These are phyloP conservation scores for Pangasius krempfi DNA, from an alignment of 2,797 vertebrate species.

Conservation along the genomic window DNA sequence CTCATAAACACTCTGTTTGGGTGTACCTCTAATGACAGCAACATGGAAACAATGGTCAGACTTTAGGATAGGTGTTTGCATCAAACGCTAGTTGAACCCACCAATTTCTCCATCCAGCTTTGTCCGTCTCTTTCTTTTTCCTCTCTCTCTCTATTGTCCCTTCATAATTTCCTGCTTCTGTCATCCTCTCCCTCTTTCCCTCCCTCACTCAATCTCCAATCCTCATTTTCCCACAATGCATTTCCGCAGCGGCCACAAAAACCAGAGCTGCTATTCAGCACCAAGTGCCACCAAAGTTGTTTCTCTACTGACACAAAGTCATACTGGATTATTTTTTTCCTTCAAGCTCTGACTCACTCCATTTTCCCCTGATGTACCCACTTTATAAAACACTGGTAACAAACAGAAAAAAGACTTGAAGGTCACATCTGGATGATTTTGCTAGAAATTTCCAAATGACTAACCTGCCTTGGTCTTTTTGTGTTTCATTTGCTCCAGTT, in stretches of 20 bases:
- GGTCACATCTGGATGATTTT: constrained; percentile 33
- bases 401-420: constrained; percentile 14
- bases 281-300: constrained; percentile 34
- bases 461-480: not conserved
- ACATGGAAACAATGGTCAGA: not conserved
- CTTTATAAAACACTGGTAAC: constrained; percentile 27
- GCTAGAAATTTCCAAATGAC: constrained; percentile 28
- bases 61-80: not conserved
- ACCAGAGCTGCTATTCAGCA: constrained; percentile 31
- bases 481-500: not conserved
- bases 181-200: not conserved
- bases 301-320: constrained; percentile 43
- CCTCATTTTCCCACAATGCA: constrained; percentile 37
- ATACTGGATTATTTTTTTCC: constrained; percentile 13
- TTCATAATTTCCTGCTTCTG: constrained; percentile 4
- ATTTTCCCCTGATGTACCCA: constrained; percentile 14
- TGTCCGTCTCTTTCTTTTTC: constrained; percentile 11
- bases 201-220: not conserved
- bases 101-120: not conserved
- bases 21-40: not conserved
- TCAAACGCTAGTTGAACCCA: not conserved
- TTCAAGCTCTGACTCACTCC: constrained; percentile 34
- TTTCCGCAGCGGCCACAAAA: constrained; percentile 26
- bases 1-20: not conserved
- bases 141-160: constrained; percentile 15